These are phyloP conservation scores for Aurelia aurita complex sp. Pacific DNA, from an alignment of 30 jellyfish, hydroid and myxozoan species.

Conservation along the genomic window DNA sequence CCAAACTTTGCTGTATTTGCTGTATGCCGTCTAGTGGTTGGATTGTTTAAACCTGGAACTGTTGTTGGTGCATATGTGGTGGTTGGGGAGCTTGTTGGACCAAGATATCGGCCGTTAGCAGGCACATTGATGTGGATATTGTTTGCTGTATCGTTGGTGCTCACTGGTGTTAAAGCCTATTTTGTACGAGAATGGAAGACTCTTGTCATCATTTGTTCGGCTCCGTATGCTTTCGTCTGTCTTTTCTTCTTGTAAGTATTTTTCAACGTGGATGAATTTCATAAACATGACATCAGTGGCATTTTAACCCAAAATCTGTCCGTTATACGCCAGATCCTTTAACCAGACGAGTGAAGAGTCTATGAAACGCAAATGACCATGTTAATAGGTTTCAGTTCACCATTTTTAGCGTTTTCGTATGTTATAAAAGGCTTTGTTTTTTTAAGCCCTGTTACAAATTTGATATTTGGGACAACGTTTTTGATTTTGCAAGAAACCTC, in stretches of 20 bases:
- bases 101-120: conserved; percentile 77
- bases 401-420: no score
- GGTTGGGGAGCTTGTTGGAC: conserved; percentile 86
- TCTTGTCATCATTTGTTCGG: conserved; percentile 67
- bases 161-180: conserved; percentile 88
- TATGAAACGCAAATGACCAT: no score
- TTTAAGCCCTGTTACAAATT: no score
- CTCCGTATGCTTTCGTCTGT: conserved; percentile 71
- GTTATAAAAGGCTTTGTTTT: no score
- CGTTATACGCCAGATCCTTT: no score
- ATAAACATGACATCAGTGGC: no score
- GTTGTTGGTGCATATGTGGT: conserved; percentile 75
- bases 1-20: conserved; percentile 77
- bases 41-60: conserved; percentile 84
- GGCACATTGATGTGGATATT: conserved; percentile 76
- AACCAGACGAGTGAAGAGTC: no score
- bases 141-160: conserved; percentile 66
- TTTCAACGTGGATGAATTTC: background rate
- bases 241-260: conserved; percentile 67
- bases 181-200: conserved; percentile 82
- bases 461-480: no score
- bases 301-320: no score
- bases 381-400: no score
- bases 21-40: conserved; percentile 69
- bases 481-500: no score